Percentiles rank a stretch among this genome's conserved stretches.
phyloP scores from a whole-genome alignment of 2,888 invertebrate species.

The Apodemia mormo region DNA sequence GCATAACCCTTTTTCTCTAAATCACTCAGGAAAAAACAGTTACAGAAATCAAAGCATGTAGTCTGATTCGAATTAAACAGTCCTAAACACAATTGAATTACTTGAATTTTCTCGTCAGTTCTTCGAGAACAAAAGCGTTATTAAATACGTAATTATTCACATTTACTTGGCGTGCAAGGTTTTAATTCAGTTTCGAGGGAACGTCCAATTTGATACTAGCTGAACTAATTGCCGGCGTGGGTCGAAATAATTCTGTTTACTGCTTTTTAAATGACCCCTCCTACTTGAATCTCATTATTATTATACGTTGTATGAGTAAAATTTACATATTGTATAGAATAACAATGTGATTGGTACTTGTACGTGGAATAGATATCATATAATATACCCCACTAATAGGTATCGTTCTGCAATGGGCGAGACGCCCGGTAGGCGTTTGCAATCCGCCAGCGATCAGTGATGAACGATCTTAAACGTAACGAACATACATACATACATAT shows the following conservation, averaged over 20 bases:
- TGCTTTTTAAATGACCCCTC: conserved; percentile 77
- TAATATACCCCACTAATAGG: too few species aligned
- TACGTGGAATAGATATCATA: too few species aligned
- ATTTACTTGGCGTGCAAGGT: conserved; percentile 78
- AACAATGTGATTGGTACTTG: too few species aligned
- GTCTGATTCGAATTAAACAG: conserved; percentile 72
- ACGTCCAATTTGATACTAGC: conserved; percentile 77
- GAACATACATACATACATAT: too few species aligned
- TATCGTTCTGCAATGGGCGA: too few species aligned
- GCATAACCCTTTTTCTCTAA: too few species aligned
- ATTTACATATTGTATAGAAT: background rate
- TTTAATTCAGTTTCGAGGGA: conserved; percentile 64
- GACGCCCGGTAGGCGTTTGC: too few species aligned
- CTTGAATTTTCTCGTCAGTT: conserved; percentile 76
- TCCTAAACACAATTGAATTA: conserved; percentile 79
- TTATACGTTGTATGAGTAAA: background rate
- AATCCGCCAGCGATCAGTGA: too few species aligned
- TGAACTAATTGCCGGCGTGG: conserved; percentile 79
- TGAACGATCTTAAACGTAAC: too few species aligned
- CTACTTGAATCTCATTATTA: conserved; percentile 32
- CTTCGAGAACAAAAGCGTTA: conserved; percentile 80
- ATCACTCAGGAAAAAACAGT: conserved; percentile 20
- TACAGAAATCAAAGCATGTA: conserved; percentile 56
- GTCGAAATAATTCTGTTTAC: conserved; percentile 79
- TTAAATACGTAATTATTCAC: conserved; percentile 82